Evolutionary conservation across 2,888 invertebrate genomes (phyloP), one percentile per base, ranked within the genome.

Genomic region (Coleophora deauratella): DNA sequence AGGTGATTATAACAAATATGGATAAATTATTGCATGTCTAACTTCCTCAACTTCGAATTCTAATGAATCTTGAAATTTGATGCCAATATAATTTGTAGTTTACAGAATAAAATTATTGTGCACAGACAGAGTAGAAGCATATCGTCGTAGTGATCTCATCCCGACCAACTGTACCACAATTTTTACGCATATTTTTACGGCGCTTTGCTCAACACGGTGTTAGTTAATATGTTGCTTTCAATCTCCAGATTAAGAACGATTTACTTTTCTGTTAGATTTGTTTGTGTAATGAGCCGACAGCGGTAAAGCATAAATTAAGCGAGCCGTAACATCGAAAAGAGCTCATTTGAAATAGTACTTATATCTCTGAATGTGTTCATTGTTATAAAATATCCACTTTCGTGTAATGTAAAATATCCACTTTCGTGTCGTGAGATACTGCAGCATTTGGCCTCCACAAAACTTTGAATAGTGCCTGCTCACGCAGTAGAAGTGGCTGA

Each of bases 131-230:
- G 64, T 59, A 56, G 55, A 62, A 64, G 66, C 60, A 62, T 58
- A 58, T 44, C 54, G 49, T 3, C 6, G 21, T 21, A 3, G 21
- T 4, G 21, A 21, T 3, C 21, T 4, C 21, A 6, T 21, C n/a
- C n/a, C n/a, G n/a, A n/a, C n/a, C n/a, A n/a, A 6, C 3, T 21
- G 21, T 21, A 4, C 21, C 21, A 4, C 21, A 21, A n/a, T n/a
- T n/a, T n/a, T n/a, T 21, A 6, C 50, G 47, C 65, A 67, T 72
- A 74, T 74, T 77, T 72, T 70, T 71, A 72, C 58, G 50, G 33
- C 44, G 14, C 42, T 31, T 41, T 38, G 38, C 49, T 47, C 47
- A 52, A 48, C 46, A 50, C 52, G 41, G 41, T 42, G 45, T 44
- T 50, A n/a, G n/a, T n/a, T 56, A 52, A 50, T 47, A 46, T 47